Conservation (phyloP, 2,888 invertebrate species). For the Morinoia aosen region DNA sequence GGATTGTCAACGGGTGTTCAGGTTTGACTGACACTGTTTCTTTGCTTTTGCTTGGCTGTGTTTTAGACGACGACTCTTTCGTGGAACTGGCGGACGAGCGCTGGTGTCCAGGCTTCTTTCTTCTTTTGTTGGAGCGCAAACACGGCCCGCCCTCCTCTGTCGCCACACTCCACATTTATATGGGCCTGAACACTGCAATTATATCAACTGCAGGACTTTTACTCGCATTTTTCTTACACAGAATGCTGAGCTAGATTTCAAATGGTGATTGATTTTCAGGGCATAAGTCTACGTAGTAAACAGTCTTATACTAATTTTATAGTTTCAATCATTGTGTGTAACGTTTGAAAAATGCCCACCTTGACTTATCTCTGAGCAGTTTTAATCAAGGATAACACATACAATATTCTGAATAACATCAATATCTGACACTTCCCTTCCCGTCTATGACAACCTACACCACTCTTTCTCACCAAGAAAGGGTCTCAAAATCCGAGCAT, state of each 20-base stretch:
- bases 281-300: background rate
- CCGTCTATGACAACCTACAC: background rate
- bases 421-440: background rate
- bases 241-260: background rate
- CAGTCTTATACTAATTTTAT: background rate
- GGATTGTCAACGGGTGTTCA: background rate
- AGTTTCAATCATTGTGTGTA: background rate
- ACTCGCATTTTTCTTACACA: background rate
- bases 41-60: background rate
- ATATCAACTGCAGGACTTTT: background rate
- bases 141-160: background rate
- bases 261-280: background rate
- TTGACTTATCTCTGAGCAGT: background rate
- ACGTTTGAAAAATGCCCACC: background rate
- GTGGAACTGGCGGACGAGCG: background rate
- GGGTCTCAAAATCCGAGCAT: background rate
- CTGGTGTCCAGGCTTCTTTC: background rate
- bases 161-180: background rate
- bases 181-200: background rate
- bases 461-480: background rate
- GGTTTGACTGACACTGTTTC: background rate
- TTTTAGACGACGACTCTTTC: background rate
- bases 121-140: background rate
- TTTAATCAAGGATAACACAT: background rate
- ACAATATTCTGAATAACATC: background rate